Conservation (phyloP, 2,797 vertebrate species). For the Sternarchorhynchus goeldii region DNA sequence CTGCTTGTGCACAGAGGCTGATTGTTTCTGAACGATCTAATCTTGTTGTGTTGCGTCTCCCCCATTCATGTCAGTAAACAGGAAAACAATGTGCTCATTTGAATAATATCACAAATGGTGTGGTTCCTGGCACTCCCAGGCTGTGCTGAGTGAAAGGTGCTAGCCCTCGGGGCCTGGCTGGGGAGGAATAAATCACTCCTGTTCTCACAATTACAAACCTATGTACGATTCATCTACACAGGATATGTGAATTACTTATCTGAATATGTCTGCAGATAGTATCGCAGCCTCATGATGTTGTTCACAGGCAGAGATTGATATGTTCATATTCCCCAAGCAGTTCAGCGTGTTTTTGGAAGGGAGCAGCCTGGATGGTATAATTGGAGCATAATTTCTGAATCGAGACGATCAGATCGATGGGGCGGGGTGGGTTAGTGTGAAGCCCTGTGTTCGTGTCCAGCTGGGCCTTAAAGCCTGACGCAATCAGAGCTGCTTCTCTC, state of each 20-base stretch:
- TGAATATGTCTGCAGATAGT: slow-evolving; percentile 53
- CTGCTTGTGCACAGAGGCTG: slow-evolving; percentile 48
- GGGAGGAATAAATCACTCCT: slow-evolving; percentile 55
- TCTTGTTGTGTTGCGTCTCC: slow-evolving; percentile 61
- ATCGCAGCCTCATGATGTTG: slow-evolving; percentile 39
- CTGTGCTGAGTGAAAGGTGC: slow-evolving; percentile 57
- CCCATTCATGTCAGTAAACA: slow-evolving; percentile 69
- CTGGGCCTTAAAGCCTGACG: slow-evolving; percentile 37
- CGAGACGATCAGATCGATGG: slow-evolving; percentile 34
- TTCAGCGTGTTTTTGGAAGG: slow-evolving; percentile 7
- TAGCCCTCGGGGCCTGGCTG: slow-evolving; percentile 49
- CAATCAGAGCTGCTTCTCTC: slow-evolving; percentile 39
- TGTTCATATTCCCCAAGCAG: slow-evolving; percentile 47
- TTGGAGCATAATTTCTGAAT: slow-evolving; percentile 62
- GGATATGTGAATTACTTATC: slow-evolving; percentile 59
- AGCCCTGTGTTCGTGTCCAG: slow-evolving; percentile 29
- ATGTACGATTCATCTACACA: slow-evolving; percentile 54
- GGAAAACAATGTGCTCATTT: slow-evolving; percentile 71
- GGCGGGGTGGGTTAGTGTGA: background rate
- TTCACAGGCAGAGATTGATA: slow-evolving; percentile 53
- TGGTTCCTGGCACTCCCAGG: slow-evolving; percentile 57
- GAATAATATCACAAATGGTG: slow-evolving; percentile 73
- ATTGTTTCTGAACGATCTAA: slow-evolving; percentile 68
- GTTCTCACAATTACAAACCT: slow-evolving; percentile 49
- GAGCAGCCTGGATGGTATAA: slow-evolving; percentile 43